Evolutionary conservation across 2,797 vertebrate genomes (phyloP), one percentile per base, ranked within the genome.

Genomic region (Poeciliopsis gracilis): DNA sequence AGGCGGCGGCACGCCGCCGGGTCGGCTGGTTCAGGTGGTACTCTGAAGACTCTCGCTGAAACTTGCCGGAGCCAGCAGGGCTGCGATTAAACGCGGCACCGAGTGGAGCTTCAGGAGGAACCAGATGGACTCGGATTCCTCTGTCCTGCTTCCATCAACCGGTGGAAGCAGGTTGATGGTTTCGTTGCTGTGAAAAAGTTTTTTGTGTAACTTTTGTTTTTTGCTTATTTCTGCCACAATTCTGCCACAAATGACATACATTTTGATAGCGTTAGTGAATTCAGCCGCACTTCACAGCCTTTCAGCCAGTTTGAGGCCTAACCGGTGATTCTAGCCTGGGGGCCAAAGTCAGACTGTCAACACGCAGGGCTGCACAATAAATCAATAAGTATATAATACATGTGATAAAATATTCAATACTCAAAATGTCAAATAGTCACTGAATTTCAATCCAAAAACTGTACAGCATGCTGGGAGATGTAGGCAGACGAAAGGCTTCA

Each of bases 41-140:
- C 49, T 46, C 74, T 81, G 77, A 88, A 86, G 75, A 76, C 53
- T 46, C 76, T 61, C 82, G 38, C 76, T 81, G 77, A 88, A 88
- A 86, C 77, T 76, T 78, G 79, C 84, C 76, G 69, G 71, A 23
- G 33, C 71, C 81, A 72, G 81, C 82, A 41, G 78, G 61, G 74
- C 75, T 84, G 85, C 74, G 71, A 80, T 85, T 76, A 45, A 69
- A 78, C 41, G 46, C 72, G 47, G 75, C 75, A 38, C 4, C 7
- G 45, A 79, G 36, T 73, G 72, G 77, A 63, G 79, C 79, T 67
- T 53, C 77, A 72, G 33, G 66, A 45, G 71, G 3, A 51, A 72
- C 76, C 89, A 89, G 84, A 87, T 84, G 84, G 86, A 71, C 71
- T 15, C 38, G 45, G 12, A 76, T 86, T 81, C 77, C 59, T 82